Evolutionary conservation across 35 echinoderm and acorn worm species (phyloP).

Genomic region (Nesometra sesokonis): DNA sequence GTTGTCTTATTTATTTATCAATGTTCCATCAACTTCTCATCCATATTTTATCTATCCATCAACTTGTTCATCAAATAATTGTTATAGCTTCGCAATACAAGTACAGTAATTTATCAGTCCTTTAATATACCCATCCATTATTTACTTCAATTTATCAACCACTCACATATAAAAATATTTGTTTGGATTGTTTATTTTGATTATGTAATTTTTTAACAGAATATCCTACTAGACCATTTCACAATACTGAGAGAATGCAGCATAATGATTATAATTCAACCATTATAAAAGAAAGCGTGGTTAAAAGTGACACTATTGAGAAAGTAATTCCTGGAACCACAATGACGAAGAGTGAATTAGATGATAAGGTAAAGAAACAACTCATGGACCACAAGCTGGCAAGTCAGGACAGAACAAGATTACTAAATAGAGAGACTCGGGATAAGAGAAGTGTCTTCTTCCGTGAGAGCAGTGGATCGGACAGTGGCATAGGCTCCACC

Average conservation of each 20-base stretch:
- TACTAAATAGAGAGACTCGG: background rate
- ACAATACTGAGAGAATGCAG: background rate
- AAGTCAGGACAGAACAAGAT: background rate
- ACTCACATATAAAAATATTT: too few relatives aligned
- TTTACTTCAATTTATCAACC: too few relatives aligned
- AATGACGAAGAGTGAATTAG: conserved; percentile 64
- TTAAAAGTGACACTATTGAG: conserved; percentile 54
- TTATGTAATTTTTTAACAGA: background rate
- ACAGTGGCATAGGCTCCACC: conserved; percentile 40
- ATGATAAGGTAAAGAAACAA: conserved; percentile 75
- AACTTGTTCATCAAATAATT: too few relatives aligned
- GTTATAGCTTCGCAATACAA: too few relatives aligned
- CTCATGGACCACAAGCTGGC: conserved; percentile 77
- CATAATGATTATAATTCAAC: background rate
- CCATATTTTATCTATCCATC: too few relatives aligned
- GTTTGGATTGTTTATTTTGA: too few relatives aligned
- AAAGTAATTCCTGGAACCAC: conserved; percentile 66
- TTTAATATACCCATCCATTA: too few relatives aligned
- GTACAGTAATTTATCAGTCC: too few relatives aligned
- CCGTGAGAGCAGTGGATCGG: conserved; percentile 16
- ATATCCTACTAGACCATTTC: background rate
- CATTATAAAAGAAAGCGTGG: conserved; percentile 22
- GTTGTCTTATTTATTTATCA: too few relatives aligned
- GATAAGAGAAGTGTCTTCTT: conserved; percentile 42
- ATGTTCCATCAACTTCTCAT: too few relatives aligned